Percentiles rank a stretch among this genome's conserved stretches.
phyloP scores from a whole-genome alignment of 2,113 vertebrate species.

The Phalacrocorax pelagicus region DNA sequence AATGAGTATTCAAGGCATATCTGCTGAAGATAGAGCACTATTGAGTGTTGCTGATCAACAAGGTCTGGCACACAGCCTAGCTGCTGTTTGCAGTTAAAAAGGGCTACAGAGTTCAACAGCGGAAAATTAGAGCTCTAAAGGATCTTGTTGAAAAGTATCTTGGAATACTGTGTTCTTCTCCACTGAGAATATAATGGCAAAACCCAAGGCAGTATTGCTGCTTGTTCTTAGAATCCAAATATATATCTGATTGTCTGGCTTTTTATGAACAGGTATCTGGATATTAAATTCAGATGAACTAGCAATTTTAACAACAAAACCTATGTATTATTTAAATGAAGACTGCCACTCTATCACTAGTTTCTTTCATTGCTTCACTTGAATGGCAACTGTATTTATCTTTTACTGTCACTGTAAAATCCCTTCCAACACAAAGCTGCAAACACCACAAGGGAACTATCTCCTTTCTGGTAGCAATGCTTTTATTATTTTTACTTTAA shows the following conservation, averaged over 20 bases:
- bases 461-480: neutral
- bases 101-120: neutral
- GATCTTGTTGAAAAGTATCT: neutral
- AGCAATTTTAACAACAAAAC: neutral
- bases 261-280: neutral
- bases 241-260: neutral
- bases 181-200: neutral
- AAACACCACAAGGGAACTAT: neutral
- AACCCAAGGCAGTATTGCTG: neutral
- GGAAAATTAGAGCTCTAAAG: neutral
- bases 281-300: neutral
- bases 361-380: neutral
- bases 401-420: constrained; percentile 42
- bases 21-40: neutral
- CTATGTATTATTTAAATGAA: constrained; percentile 8
- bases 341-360: neutral
- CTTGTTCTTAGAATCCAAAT: neutral
- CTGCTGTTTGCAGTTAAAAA: neutral
- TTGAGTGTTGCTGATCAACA: neutral
- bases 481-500: constrained; percentile 27
- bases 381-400: constrained; percentile 24
- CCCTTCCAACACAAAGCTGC: neutral
- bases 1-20: neutral
- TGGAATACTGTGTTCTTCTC: neutral
- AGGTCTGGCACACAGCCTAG: neutral